A percentile compares a stretch with the other conserved stretches of the same genome.
These are phyloP conservation scores for Ceratosolen fusciceps DNA, from an alignment of 1,140 invertebrate genomes.

Conservation along the genomic window DNA sequence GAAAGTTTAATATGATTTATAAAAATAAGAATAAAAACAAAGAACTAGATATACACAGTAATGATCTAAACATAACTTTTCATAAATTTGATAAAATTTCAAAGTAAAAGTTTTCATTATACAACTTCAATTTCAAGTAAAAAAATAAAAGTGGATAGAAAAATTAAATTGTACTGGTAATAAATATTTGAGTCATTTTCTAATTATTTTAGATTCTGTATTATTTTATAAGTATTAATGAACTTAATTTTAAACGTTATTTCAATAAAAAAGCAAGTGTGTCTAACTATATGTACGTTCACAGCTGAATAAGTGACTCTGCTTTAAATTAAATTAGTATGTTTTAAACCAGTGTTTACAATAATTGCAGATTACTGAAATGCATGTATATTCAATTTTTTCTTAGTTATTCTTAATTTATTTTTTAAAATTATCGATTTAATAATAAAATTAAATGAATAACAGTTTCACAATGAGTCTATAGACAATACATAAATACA, in stretches of 20 bases:
- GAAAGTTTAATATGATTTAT: too few species aligned
- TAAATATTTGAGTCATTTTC: too few species aligned
- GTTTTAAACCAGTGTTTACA: constrained; percentile 16
- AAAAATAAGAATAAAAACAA: too few species aligned
- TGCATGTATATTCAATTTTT: constrained; percentile 11
- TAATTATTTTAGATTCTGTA: background rate
- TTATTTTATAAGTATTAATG: background rate
- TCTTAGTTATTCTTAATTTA: constrained; percentile 16
- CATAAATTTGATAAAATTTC: background rate
- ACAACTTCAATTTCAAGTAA: too few species aligned
- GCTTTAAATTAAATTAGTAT: constrained; percentile 22
- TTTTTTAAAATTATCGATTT: constrained; percentile 17
- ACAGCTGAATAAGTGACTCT: background rate
- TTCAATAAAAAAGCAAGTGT: background rate
- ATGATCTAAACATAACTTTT: too few species aligned
- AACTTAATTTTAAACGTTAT: background rate
- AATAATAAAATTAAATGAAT: too few species aligned
- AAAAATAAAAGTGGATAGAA: too few species aligned
- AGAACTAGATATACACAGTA: too few species aligned
- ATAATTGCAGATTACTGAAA: constrained; percentile 5
- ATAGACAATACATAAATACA: too few species aligned
- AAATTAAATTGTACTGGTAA: too few species aligned
- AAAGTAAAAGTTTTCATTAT: background rate
- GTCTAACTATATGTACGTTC: background rate
- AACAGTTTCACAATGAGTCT: too few species aligned